These are phyloP conservation scores for Bombylius major DNA, from an alignment of 2,888 invertebrate species.

Conservation along the genomic window DNA sequence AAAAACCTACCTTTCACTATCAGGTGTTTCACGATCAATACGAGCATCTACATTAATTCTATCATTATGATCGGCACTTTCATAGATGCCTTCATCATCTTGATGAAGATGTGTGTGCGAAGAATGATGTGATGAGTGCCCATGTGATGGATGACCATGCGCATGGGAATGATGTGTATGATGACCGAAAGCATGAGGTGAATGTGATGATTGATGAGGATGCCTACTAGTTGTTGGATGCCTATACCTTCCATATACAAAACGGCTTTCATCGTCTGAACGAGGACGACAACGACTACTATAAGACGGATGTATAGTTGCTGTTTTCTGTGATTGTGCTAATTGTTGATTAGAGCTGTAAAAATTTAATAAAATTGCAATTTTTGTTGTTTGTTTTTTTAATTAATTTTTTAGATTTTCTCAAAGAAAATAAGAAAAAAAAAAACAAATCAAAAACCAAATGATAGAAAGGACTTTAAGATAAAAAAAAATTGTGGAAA, in stretches of 20 bases:
- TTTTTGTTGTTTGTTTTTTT: background rate
- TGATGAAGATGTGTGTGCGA: constrained; percentile 45
- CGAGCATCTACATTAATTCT: constrained; percentile 52
- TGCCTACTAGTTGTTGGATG: constrained; percentile 36
- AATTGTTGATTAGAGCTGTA: constrained; percentile 38
- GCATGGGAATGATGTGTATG: constrained; percentile 39
- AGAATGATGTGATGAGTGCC: constrained; percentile 41
- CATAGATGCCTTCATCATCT: constrained; percentile 79
- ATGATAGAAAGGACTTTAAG: too few species aligned
- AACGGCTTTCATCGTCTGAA: constrained; percentile 58
- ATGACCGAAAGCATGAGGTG: constrained; percentile 40
- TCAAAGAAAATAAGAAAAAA: too few species aligned
- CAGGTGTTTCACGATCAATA: constrained; percentile 65
- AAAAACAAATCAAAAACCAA: too few species aligned
- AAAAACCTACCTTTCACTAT: constrained; percentile 69
- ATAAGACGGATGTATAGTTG: constrained; percentile 40
- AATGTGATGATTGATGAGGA: constrained; percentile 43
- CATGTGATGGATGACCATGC: constrained; percentile 38
- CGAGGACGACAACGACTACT: constrained; percentile 48
- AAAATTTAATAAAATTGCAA: constrained; percentile 3
- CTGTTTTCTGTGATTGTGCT: constrained; percentile 40
- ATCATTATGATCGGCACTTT: constrained; percentile 68
- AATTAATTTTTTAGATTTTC: too few species aligned
- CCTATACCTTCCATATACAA: constrained; percentile 58
- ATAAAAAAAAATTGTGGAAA: too few species aligned